Percentiles rank a stretch among this genome's conserved stretches.
phyloP scores from a whole-genome alignment of 1,140 invertebrate species.

The Drosophila nikananu region DNA sequence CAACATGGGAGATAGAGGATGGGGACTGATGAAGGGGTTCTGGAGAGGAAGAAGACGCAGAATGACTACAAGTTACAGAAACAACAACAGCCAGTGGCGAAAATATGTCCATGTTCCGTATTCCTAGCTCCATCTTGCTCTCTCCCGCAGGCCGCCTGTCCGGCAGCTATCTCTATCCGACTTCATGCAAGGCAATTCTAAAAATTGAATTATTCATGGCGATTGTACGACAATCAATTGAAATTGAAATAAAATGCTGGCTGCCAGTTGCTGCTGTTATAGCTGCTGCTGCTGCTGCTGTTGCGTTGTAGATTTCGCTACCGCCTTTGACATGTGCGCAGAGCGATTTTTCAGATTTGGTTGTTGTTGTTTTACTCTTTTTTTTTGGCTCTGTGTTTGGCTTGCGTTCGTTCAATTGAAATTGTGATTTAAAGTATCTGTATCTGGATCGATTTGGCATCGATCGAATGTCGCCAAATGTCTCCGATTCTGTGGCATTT shows the following conservation, averaged over 20 bases:
- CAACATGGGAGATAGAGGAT: slow-evolving; percentile 3
- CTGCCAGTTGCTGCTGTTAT: slow-evolving; percentile 57
- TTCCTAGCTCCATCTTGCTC: slow-evolving; percentile 37
- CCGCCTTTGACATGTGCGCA: slow-evolving; percentile 81
- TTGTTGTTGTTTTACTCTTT: slow-evolving; percentile 15
- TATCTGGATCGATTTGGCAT: slow-evolving; percentile 81
- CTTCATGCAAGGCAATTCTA: slow-evolving; percentile 75
- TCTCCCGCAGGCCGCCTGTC: slow-evolving; percentile 8
- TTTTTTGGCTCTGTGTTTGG: slow-evolving; percentile 44
- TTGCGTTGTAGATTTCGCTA: slow-evolving; percentile 53
- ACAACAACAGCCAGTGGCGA: slow-evolving; percentile 36
- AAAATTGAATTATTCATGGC: slow-evolving; percentile 82
- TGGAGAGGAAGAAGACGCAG: slow-evolving; percentile 10
- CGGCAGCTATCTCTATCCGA: slow-evolving; percentile 46
- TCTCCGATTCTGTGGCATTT: slow-evolving; percentile 61
- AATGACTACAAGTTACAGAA: slow-evolving; percentile 31
- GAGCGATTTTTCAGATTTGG: slow-evolving; percentile 65
- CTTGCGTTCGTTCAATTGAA: slow-evolving; percentile 69
- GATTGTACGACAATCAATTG: slow-evolving; percentile 83
- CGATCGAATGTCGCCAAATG: slow-evolving; percentile 75
- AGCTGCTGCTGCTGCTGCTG: slow-evolving; percentile 31
- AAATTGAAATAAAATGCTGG: slow-evolving; percentile 83
- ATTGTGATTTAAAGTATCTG: slow-evolving; percentile 82
- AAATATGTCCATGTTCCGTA: slow-evolving; percentile 64
- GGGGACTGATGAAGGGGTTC: neutral